These are phyloP conservation scores for Crossaster papposus DNA, from an alignment of 53 echinoderm and acorn worm species.

Conservation along the genomic window DNA sequence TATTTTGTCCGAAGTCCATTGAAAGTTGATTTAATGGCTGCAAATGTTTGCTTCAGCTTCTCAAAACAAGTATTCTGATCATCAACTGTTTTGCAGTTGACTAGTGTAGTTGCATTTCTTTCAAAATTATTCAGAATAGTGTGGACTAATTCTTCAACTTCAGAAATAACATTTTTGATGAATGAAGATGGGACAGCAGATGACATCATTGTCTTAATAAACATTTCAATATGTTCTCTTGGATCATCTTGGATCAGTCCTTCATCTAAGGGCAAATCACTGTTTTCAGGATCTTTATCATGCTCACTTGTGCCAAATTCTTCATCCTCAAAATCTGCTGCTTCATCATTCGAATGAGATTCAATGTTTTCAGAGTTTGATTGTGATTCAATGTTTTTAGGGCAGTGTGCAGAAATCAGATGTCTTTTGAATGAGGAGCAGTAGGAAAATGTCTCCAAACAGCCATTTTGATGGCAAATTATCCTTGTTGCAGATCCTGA, in stretches of 20 bases:
- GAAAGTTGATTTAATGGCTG: constrained; percentile 27
- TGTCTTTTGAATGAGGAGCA: constrained; percentile 25
- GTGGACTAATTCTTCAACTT: constrained; percentile 21
- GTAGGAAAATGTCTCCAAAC: constrained; percentile 7
- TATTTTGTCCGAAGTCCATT: constrained; percentile 40
- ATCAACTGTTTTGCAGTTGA: not conserved
- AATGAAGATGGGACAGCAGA: constrained; percentile 37
- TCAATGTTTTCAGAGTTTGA: no score
- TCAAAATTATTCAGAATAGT: constrained; percentile 1
- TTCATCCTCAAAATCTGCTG: not conserved
- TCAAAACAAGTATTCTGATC: constrained; percentile 18
- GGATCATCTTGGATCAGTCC: not conserved
- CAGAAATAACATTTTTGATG: constrained; percentile 18
- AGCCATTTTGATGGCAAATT: constrained; percentile 19
- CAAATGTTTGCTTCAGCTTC: constrained; percentile 12
- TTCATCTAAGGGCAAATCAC: constrained; percentile 23
- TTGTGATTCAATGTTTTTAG: constrained; percentile 1
- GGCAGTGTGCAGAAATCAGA: constrained; percentile 1
- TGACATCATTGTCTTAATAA: constrained; percentile 21
- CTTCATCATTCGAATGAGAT: not conserved
- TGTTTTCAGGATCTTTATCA: constrained; percentile 12
- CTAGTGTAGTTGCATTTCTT: not conserved
- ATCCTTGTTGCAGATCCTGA: constrained; percentile 34
- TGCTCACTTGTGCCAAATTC: not conserved
- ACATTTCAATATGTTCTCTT: constrained; percentile 19